Percentiles rank a stretch among this genome's conserved stretches.
phyloP scores from a whole-genome alignment of 2,113 vertebrate genomes.

The Cyanoramphus novaezelandiae region DNA sequence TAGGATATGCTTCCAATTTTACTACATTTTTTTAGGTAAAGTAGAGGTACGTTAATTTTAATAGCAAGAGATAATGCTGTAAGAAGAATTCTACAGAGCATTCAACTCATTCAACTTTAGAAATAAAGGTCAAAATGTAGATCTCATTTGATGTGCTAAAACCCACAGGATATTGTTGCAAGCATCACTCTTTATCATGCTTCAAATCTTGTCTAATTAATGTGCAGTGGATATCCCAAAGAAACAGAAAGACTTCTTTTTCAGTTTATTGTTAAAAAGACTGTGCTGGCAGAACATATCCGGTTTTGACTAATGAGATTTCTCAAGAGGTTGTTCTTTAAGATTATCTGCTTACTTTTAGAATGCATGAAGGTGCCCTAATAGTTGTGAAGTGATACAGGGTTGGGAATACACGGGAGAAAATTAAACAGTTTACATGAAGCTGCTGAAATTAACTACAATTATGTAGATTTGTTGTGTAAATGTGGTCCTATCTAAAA shows the following conservation, averaged over 20 bases:
- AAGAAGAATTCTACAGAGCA: background rate
- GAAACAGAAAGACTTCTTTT: background rate
- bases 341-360: slow-evolving; percentile 13
- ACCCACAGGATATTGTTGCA: background rate
- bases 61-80: background rate
- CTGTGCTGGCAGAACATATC: background rate
- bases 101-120: background rate
- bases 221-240: background rate
- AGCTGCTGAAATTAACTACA: background rate
- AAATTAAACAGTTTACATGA: background rate
- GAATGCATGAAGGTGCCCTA: background rate
- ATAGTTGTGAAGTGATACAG: background rate
- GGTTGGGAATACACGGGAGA: background rate
- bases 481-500: background rate
- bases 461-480: background rate
- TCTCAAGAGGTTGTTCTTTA: background rate
- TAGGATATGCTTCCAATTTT: background rate
- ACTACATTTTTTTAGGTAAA: background rate
- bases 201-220: background rate
- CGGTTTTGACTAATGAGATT: background rate
- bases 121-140: background rate
- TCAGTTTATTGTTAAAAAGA: background rate
- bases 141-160: background rate
- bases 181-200: background rate
- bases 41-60: background rate